Conservation (phyloP, 2,888 invertebrate species). For the Neoscelio sp. region DNA sequence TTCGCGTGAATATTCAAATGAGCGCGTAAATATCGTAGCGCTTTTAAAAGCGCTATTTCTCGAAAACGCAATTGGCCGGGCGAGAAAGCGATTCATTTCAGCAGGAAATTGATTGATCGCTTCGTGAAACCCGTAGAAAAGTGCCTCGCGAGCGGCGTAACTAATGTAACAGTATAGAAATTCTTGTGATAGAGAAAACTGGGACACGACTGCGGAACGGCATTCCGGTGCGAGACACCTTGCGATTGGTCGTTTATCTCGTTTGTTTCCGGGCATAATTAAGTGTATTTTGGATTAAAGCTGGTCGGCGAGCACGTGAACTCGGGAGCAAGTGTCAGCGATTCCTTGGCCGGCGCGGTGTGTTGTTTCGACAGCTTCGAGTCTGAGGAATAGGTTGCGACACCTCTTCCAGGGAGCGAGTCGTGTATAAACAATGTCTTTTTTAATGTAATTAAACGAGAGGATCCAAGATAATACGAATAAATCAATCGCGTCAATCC, state of each 20-base stretch:
- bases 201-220: conserved; percentile 74
- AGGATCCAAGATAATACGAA: neutral
- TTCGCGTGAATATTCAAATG: no score
- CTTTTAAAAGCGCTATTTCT: no score
- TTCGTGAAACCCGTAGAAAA: conserved; percentile 58
- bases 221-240: conserved; percentile 69
- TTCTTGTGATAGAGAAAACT: conserved; percentile 78
- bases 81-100: conserved; percentile 17
- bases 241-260: conserved; percentile 50
- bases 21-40: no score
- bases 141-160: conserved; percentile 52
- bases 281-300: conserved; percentile 8
- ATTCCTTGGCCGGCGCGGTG: no score
- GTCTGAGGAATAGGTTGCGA: no score
- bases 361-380: no score
- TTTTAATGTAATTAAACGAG: neutral
- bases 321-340: no score
- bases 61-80: no score
- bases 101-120: conserved; percentile 37
- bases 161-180: conserved; percentile 71
- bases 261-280: conserved; percentile 57
- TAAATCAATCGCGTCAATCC: conserved; percentile 19
- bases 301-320: neutral
- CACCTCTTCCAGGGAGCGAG: no score
- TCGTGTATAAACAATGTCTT: no score